phyloP scores from a whole-genome alignment of 2,113 vertebrate genomes.

The Enhydra lutris region DNA sequence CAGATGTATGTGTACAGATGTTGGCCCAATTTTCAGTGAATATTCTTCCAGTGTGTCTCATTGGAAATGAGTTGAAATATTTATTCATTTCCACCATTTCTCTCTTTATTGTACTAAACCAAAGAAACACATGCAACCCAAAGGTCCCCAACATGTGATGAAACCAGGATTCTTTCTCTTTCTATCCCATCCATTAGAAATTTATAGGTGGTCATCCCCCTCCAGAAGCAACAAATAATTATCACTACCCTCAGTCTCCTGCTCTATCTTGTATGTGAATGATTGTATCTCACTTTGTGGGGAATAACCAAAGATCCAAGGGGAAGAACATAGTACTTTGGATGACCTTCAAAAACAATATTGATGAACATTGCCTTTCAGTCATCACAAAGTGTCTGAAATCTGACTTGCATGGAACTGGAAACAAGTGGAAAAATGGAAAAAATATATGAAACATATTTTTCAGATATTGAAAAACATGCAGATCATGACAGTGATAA shows the following conservation, averaged over 20 bases:
- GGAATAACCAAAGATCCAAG: neutral
- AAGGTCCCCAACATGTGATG: neutral
- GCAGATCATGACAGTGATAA: neutral
- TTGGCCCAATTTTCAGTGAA: neutral
- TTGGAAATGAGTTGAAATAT: constrained; percentile 13
- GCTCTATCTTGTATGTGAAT: neutral
- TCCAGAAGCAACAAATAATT: neutral
- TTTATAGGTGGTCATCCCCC: neutral
- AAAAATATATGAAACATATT: neutral
- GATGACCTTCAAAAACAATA: neutral
- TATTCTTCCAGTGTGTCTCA: neutral
- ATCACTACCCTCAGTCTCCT: neutral
- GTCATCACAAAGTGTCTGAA: neutral
- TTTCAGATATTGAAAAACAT: neutral
- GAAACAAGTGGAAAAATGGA: neutral
- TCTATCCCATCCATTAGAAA: neutral
- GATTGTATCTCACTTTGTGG: neutral
- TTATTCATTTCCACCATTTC: neutral
- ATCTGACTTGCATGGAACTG: neutral
- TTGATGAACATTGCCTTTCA: neutral
- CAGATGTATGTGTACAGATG: neutral
- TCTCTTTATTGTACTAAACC: neutral
- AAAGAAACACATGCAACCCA: neutral
- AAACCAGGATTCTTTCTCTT: neutral
- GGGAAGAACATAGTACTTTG: neutral